Percentiles rank a stretch among this genome's conserved stretches.
Conservation (phyloP, 2,113 vertebrate genomes). For the Melanocharis versteri region DNA sequence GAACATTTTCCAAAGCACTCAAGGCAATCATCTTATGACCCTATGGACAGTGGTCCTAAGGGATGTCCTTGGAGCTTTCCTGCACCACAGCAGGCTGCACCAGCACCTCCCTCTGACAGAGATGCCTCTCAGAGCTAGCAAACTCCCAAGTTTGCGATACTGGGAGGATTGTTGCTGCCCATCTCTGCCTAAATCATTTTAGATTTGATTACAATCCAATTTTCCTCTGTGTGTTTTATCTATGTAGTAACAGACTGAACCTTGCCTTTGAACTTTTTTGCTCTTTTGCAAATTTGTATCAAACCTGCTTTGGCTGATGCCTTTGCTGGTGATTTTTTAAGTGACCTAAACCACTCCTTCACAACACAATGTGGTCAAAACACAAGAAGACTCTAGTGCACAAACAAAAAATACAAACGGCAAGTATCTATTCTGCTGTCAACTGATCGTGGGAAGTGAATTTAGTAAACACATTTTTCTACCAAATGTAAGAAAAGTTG, state of each 20-base stretch:
- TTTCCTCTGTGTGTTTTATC: not conserved
- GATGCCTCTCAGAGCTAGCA: not conserved
- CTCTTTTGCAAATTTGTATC: not conserved
- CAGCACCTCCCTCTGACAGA: not conserved
- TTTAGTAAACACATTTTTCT: not conserved
- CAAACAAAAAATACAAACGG: not conserved
- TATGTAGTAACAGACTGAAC: not conserved
- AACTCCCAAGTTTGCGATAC: not conserved
- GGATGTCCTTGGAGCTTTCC: not conserved
- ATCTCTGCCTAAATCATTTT: not conserved
- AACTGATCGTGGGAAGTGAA: rapidly evolving
- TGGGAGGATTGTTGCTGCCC: not conserved
- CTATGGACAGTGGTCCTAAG: not conserved
- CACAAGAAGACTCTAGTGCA: not conserved
- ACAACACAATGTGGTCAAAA: not conserved
- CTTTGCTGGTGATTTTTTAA: not conserved
- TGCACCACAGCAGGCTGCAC: not conserved
- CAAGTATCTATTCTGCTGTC: not conserved
- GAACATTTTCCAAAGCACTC: not conserved
- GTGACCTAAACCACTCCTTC: not conserved
- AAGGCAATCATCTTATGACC: not conserved
- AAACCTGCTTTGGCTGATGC: not conserved
- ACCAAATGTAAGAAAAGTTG: not conserved
- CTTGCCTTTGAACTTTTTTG: rapidly evolving
- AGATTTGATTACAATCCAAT: not conserved